Percentiles rank a stretch among this genome's conserved stretches.
Evolutionary conservation across 2,888 invertebrate species (phyloP).

Genomic region (Quadroppia sp.): DNA sequence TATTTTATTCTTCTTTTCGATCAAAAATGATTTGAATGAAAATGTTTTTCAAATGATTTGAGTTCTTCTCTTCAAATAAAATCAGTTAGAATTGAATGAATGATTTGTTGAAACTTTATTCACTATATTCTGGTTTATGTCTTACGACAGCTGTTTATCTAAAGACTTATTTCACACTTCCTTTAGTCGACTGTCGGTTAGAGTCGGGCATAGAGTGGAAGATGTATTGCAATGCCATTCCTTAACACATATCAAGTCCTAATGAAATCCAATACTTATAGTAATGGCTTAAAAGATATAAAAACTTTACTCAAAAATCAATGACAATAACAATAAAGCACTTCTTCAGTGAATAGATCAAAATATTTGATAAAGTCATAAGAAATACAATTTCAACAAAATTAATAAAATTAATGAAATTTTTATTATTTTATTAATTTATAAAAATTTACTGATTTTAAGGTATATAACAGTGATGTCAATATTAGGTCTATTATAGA

Average conservation of each 20-base stretch:
- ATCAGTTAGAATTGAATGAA: constrained; percentile 8
- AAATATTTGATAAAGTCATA: too few species aligned
- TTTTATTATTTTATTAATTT: too few species aligned
- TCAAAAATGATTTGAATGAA: too few species aligned
- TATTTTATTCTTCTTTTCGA: too few species aligned
- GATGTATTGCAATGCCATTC: background rate
- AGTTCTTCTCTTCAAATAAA: too few species aligned
- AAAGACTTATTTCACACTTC: constrained; percentile 8
- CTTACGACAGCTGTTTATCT: constrained; percentile 29
- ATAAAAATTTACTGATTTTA: too few species aligned
- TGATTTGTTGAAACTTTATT: background rate
- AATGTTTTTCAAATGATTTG: background rate
- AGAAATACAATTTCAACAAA: too few species aligned
- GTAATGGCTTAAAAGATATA: background rate
- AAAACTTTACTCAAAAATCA: background rate
- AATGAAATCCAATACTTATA: background rate
- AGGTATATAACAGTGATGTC: too few species aligned
- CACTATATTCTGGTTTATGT: constrained; percentile 7
- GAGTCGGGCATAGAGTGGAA: background rate
- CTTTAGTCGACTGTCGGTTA: background rate
- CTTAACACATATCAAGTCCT: background rate
- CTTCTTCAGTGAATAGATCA: too few species aligned
- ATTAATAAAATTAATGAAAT: too few species aligned
- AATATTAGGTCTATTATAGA: too few species aligned
- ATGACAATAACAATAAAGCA: background rate